These are phyloP conservation scores for Bagarius yarrelli DNA, from an alignment of 2,113 vertebrate genomes.

Conservation along the genomic window DNA sequence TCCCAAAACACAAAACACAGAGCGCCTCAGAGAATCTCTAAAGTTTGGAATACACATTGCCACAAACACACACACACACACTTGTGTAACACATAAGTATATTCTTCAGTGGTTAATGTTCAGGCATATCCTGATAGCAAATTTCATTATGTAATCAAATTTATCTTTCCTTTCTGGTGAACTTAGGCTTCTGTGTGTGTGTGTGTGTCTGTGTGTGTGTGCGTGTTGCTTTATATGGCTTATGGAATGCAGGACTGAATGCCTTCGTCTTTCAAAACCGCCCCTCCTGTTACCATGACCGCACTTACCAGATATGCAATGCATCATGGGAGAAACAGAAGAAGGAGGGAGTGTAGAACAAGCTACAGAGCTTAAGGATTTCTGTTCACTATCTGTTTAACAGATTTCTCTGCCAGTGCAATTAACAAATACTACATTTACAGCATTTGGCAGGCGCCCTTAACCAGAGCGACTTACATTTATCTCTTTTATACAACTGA, in stretches of 20 bases:
- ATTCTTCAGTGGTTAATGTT: not conserved
- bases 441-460: too few relatives aligned
- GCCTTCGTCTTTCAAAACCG: not conserved
- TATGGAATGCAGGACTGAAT: constrained; percentile 28
- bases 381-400: not conserved
- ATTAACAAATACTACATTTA: constrained; percentile 15
- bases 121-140: not conserved
- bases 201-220: constrained; percentile 25
- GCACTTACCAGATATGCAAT: constrained; percentile 21
- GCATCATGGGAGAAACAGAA: not conserved
- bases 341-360: not conserved
- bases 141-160: not conserved
- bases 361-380: not conserved
- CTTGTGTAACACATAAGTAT: not conserved
- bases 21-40: constrained; percentile 20
- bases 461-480: too few relatives aligned
- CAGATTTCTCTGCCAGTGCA: not conserved
- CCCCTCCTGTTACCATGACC: constrained; percentile 8
- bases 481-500: too few relatives aligned
- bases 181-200: not conserved
- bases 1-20: constrained; percentile 49
- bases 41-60: not conserved
- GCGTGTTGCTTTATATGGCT: constrained; percentile 9
- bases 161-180: not conserved
- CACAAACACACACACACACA: constrained; percentile 18